These are phyloP conservation scores for Somateria mollissima DNA, from an alignment of 2,797 vertebrate species.

Conservation along the genomic window DNA sequence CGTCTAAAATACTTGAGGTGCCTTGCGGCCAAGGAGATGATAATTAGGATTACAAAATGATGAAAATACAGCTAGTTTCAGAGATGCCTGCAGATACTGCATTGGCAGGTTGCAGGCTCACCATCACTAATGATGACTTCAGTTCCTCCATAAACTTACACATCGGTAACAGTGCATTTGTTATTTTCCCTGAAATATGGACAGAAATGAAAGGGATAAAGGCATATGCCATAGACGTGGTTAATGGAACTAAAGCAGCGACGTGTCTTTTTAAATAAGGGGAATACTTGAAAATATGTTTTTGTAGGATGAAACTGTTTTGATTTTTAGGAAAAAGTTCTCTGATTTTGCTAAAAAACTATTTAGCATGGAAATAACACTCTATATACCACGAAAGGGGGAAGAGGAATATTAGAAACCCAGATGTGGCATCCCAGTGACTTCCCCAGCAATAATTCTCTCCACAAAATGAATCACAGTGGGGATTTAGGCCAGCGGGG, in stretches of 20 bases:
- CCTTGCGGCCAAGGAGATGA: background rate
- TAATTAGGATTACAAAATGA: background rate
- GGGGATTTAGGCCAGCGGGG: conserved; percentile 21
- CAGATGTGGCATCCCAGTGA: background rate
- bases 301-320: background rate
- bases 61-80: background rate
- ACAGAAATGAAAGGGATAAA: background rate
- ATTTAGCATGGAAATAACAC: background rate
- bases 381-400: rapidly evolving
- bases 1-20: background rate
- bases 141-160: background rate
- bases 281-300: background rate
- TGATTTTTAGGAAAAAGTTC: background rate
- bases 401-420: background rate
- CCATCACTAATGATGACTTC: background rate
- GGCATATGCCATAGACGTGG: background rate
- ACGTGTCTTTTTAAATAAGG: background rate
- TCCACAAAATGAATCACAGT: background rate
- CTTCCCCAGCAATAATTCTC: background rate
- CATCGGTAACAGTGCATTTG: background rate
- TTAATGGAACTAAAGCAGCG: background rate
- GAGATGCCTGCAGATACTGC: background rate
- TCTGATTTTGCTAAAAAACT: background rate
- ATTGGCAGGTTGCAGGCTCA: background rate
- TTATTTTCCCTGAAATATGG: background rate